Percentiles rank a stretch among this genome's conserved stretches.
These are phyloP conservation scores for Rhodeus uyekii DNA, from an alignment of 2,797 vertebrate species.

Conservation along the genomic window DNA sequence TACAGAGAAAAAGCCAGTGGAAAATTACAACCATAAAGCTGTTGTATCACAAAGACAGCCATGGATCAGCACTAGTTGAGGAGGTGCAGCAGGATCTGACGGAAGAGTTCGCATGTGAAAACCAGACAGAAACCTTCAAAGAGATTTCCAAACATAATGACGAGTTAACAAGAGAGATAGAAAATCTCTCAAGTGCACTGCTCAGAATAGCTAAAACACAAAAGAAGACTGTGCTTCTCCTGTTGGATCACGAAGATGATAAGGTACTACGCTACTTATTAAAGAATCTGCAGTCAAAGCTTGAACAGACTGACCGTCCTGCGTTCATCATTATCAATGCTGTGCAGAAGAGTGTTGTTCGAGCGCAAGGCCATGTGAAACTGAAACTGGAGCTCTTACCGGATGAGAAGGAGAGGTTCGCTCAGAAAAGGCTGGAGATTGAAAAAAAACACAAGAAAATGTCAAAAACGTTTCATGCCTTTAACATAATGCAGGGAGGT, in stretches of 20 bases:
- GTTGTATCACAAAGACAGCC: slow-evolving; percentile 43
- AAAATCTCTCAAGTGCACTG: background rate
- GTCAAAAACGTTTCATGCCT: background rate
- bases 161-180: background rate
- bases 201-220: background rate
- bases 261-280: background rate
- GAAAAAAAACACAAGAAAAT: background rate
- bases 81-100: slow-evolving; percentile 48
- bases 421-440: background rate
- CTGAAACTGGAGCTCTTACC: background rate
- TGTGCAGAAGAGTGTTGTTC: background rate
- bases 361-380: fast-evolving
- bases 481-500: background rate
- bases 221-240: slow-evolving; percentile 50
- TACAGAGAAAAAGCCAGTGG: background rate
- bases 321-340: slow-evolving; percentile 50
- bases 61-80: slow-evolving; percentile 46
- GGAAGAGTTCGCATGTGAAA: slow-evolving; percentile 44
- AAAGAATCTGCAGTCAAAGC: background rate
- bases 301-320: slow-evolving; percentile 19
- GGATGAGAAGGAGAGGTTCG: background rate
- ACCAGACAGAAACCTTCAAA: background rate
- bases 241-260: background rate
- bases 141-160: background rate
- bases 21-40: slow-evolving; percentile 14